Evolutionary conservation across 2,888 invertebrate genomes (phyloP), one percentile per base, ranked within the genome.

Genomic region (Suillia variegata): DNA sequence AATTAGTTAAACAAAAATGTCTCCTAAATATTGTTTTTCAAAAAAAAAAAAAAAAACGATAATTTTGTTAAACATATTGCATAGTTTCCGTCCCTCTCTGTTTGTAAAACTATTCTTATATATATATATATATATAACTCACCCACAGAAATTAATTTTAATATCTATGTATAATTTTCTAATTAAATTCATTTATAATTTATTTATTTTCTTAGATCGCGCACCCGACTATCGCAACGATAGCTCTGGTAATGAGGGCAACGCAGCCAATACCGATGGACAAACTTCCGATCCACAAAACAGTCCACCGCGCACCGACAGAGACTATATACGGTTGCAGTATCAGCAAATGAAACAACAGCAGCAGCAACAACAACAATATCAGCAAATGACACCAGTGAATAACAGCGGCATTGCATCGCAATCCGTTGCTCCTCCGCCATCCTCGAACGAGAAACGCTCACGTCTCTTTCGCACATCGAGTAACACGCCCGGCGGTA

Each of bases 221-320:
- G 73, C 71, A 59, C 68, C 70, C 22, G 79, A 79, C 26, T 75
- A 76, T 65, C 75, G 78, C 54, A 81, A 81, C 56, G 82, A 85
- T 62, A 85, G 83, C 65, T 85, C 85, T 42, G 86, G 86, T 5
- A 86, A 86, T 67, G 86, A 86, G 69, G 85, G 83, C 70, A 87
- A 87, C 82, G 88, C 88, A 24, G 89, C 65, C 70, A 73, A 90
- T 80, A 87, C 87, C 60, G 89, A 90, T 76, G 87, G 86, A 31
- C 88, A 88, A 63, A 78, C 70, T 60, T 87, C 87, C 54, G 88
- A 89, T 76, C 86, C 87, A 45, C 87, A 83, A 74, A 81, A 80
- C 61, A 87, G 83, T 70, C 88, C 83, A 69, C 86, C 86, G 45
- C 78, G 85, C 38, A 83, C 83, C 58, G 85, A 85, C 62, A 84